Percentiles rank a stretch among this genome's conserved stretches.
Conservation (phyloP, 2,888 invertebrate species). For the Cosmorhoe ocellata region DNA sequence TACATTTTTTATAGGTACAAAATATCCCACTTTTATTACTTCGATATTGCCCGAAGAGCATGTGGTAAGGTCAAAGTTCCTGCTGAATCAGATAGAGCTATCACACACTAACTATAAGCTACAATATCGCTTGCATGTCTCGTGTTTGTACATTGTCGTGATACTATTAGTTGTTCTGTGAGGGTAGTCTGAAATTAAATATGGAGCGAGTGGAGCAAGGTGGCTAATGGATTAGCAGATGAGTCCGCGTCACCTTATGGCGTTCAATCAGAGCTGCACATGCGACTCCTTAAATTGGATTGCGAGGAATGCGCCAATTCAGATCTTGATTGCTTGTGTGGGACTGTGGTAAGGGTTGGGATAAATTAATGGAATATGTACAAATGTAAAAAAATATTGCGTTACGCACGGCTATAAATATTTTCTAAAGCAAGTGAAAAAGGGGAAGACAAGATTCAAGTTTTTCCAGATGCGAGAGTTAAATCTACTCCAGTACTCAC, state of each 20-base stretch:
- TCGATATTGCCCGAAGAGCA: too few species aligned
- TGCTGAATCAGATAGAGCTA: neutral
- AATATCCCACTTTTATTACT: too few species aligned
- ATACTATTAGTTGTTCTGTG: neutral
- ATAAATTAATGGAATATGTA: slow-evolving; percentile 3
- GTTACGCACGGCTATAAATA: too few species aligned
- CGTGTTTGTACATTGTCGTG: neutral
- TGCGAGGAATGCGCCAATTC: slow-evolving; percentile 37
- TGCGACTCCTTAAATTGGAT: slow-evolving; percentile 62
- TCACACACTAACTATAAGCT: neutral
- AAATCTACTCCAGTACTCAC: too few species aligned
- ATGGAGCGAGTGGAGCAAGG: slow-evolving; percentile 70
- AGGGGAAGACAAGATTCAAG: too few species aligned
- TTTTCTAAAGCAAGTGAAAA: too few species aligned
- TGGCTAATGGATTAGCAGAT: slow-evolving; percentile 78
- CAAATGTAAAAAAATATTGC: neutral
- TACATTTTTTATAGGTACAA: too few species aligned
- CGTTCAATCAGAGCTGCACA: slow-evolving; percentile 65
- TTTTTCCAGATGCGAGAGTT: too few species aligned
- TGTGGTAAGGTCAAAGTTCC: too few species aligned
- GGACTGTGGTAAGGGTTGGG: slow-evolving; percentile 26
- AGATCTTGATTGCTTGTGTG: slow-evolving; percentile 29
- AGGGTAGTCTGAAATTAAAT: slow-evolving; percentile 61
- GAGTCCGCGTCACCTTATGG: slow-evolving; percentile 67
- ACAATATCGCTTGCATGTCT: neutral